A percentile compares a stretch with the other conserved stretches of the same genome.
These are phyloP conservation scores for Dryas iulia DNA, from an alignment of 1,140 invertebrate genomes.

Conservation along the genomic window DNA sequence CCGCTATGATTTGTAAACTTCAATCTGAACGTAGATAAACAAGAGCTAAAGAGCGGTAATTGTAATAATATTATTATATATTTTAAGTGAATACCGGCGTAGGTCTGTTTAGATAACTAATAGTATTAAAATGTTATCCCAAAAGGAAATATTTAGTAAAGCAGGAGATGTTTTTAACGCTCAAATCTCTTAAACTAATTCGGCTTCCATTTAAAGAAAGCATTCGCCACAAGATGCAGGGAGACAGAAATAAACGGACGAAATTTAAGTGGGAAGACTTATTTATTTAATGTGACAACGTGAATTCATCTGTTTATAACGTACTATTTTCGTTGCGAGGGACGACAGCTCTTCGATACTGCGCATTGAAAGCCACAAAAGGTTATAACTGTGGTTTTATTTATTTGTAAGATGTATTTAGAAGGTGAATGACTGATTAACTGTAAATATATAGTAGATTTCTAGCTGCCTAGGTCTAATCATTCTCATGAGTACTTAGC, in stretches of 20 bases:
- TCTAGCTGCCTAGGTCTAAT: too few relatives aligned
- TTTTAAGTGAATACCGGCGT: neutral
- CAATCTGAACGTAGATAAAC: neutral
- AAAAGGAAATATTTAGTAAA: conserved; percentile 12
- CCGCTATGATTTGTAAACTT: neutral
- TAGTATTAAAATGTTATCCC: neutral
- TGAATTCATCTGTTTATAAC: conserved; percentile 57
- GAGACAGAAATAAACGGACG: conserved; percentile 66
- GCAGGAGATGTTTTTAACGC: neutral
- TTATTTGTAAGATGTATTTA: neutral
- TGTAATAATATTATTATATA: neutral
- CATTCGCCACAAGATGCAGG: conserved; percentile 40
- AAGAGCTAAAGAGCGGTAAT: neutral
- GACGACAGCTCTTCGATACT: neutral
- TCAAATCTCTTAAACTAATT: conserved; percentile 42
- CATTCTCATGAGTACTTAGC: too few relatives aligned
- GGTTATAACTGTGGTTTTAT: neutral
- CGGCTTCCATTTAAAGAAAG: conserved; percentile 46
- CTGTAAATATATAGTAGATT: too few relatives aligned
- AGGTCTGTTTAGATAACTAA: neutral
- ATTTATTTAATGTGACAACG: conserved; percentile 72
- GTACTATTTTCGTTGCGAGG: conserved; percentile 51
- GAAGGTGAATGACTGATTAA: too few relatives aligned
- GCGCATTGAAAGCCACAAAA: neutral
- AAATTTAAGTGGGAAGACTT: conserved; percentile 63